Percentiles rank a stretch among this genome's conserved stretches.
These are phyloP conservation scores for Pammene fasciana DNA, from an alignment of 2,888 invertebrate genomes.

Conservation along the genomic window DNA sequence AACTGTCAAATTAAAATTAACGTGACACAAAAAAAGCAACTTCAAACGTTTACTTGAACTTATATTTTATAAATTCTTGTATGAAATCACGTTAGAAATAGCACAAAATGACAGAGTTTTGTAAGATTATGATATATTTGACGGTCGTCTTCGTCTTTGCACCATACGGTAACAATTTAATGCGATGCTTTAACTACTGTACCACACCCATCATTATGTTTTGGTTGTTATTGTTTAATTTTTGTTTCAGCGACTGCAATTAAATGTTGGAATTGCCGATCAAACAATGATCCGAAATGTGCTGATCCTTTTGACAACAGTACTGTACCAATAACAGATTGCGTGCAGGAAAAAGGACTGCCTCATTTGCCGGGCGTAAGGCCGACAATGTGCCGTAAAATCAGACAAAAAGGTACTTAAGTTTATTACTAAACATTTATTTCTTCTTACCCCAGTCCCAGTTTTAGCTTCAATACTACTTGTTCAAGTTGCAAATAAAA, in stretches of 20 bases:
- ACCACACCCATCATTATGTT: slow-evolving; percentile 36
- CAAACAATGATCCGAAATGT: slow-evolving; percentile 94
- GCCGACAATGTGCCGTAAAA: slow-evolving; percentile 95
- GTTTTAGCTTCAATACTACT: too few species aligned
- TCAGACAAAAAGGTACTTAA: slow-evolving; percentile 94
- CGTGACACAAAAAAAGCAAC: not conserved
- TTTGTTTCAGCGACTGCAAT: slow-evolving; percentile 84
- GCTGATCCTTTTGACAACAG: slow-evolving; percentile 96
- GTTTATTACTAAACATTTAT: not conserved
- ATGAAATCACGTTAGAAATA: not conserved
- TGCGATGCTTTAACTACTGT: not conserved
- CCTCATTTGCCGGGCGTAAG: slow-evolving; percentile 86
- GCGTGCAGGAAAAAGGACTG: slow-evolving; percentile 84
- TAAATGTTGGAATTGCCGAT: slow-evolving; percentile 96
- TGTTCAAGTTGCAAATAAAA: too few species aligned
- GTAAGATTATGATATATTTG: slow-evolving; percentile 13
- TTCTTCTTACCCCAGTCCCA: too few species aligned
- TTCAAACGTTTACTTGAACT: not conserved
- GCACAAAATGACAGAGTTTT: slow-evolving; percentile 21
- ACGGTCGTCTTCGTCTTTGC: slow-evolving; percentile 13
- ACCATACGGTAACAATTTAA: slow-evolving; percentile 28
- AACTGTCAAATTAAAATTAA: slow-evolving; percentile 1
- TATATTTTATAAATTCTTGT: slow-evolving; percentile 6
- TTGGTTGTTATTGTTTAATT: slow-evolving; percentile 42
- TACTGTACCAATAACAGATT: slow-evolving; percentile 93